These are phyloP conservation scores for Periplaneta americana DNA, from an alignment of 1,140 invertebrate species.

Conservation along the genomic window DNA sequence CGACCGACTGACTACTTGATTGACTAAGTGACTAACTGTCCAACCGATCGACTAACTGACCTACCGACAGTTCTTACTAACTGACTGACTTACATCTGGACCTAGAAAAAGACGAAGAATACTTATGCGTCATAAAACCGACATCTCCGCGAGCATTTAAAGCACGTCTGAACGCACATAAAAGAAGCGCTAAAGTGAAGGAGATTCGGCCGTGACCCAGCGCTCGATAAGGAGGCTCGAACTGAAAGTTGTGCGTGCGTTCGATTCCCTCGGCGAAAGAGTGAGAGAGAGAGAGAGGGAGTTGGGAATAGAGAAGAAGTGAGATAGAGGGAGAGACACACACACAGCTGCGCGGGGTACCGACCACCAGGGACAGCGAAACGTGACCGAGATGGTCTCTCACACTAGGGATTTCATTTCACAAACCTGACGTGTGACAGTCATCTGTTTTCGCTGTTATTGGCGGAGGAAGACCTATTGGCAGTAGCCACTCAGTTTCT, in stretches of 20 bases:
- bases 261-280: neutral
- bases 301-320: no score
- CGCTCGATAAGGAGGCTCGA: neutral
- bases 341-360: neutral
- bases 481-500: neutral
- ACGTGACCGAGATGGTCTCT: neutral
- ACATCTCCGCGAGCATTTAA: no score
- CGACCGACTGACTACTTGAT: no score
- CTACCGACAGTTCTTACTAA: no score
- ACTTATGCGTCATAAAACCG: no score
- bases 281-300: neutral
- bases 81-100: no score
- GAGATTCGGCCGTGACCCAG: neutral
- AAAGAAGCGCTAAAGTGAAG: no score
- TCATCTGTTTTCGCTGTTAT: neutral
- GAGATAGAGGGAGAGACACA: no score
- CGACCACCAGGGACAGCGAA: neutral
- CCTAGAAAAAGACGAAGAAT: no score
- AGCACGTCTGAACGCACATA: no score
- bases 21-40: no score
- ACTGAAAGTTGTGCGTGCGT: neutral
- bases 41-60: no score
- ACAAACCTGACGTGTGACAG: neutral
- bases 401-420: neutral
- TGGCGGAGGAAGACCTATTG: neutral